Percentiles rank a stretch among this genome's conserved stretches.
Evolutionary conservation across 2,113 vertebrate genomes (phyloP).

Genomic region (Indicator maculatus): DNA sequence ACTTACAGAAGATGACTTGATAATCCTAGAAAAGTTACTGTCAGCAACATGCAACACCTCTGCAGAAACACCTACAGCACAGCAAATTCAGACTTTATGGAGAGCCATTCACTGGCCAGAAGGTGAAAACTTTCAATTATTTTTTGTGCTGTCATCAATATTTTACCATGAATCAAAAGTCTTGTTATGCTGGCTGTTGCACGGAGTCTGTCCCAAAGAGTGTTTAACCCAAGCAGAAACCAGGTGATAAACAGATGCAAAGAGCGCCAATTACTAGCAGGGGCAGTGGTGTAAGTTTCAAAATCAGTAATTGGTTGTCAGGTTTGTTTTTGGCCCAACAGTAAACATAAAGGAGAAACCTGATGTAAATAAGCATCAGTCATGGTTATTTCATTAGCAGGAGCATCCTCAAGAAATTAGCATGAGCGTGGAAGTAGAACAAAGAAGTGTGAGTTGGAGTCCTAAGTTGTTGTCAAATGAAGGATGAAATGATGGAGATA

Average conservation of each 20-base stretch:
- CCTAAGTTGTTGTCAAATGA: background rate
- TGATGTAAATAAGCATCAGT: background rate
- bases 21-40: constrained; percentile 84
- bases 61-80: constrained; percentile 79
- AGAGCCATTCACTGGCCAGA: constrained; percentile 93
- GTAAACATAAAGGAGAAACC: background rate
- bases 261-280: background rate
- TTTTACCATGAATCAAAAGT: background rate
- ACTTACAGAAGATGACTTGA: constrained; percentile 80
- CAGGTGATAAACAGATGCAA: background rate
- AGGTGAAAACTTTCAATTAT: constrained; percentile 65
- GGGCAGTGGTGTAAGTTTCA: background rate
- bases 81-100: constrained; percentile 90
- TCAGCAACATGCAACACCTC: constrained; percentile 75
- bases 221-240: background rate
- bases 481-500: background rate
- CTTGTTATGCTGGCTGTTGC: background rate
- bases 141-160: background rate
- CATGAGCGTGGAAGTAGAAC: background rate
- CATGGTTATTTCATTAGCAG: background rate
- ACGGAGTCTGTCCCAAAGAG: background rate
- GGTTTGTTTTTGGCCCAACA: background rate
- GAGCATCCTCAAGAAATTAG: background rate
- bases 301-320: background rate
- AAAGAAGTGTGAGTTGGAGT: background rate